Base-by-base conservation (phyloP, 2,888 invertebrate genomes). In the Epistrophe grossulariae region DNA sequence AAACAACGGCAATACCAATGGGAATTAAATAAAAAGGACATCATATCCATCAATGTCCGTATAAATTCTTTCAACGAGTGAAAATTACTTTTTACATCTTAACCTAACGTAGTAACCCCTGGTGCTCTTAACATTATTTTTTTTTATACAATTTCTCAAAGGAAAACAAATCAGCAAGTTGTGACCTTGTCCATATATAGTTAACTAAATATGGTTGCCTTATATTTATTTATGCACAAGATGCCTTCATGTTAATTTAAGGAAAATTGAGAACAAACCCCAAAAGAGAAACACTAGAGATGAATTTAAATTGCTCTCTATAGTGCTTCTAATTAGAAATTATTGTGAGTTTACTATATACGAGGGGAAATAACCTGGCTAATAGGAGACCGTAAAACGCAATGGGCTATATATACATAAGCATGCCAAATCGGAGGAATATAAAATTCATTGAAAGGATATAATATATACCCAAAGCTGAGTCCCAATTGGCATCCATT, bases 291-390 rank as follows among this genome's bases (percentile, higher is more conserved):
- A 52, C 40, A 68, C 48, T 64, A 59, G 50, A 74, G 74, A 85
- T 85, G 84, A 85, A 85, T 85, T 85, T 85, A 85, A 85, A 81
- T 81, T 77, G 60, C 84, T 73, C 84, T 77, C 84, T 68, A n/a
- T n/a, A 77, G 80, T 80, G 77, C 19, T 81, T 78, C 73, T 85
- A 85, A 85, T 85, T 85, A 85, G 78, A 85, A 85, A 85, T 81
- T 77, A 78, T 85, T 81, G 40, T 48, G 35, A 76, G 24, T 24
- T 2, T 24, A 24, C 24, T 28, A 11, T n/a, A 28, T n/a, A 45
- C 3, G 52, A 55, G 11, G 68, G 60, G 24, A 50, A 38, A 80
- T 60, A 78, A 59, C 60, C 70, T 17, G 50, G 28, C 59, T 78
- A 78, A 70, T 70, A 40, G 82, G 62, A 60, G 60, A 60, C 76